Base-by-base conservation (phyloP, 2,797 vertebrate genomes). In the Siniperca undulata region DNA sequence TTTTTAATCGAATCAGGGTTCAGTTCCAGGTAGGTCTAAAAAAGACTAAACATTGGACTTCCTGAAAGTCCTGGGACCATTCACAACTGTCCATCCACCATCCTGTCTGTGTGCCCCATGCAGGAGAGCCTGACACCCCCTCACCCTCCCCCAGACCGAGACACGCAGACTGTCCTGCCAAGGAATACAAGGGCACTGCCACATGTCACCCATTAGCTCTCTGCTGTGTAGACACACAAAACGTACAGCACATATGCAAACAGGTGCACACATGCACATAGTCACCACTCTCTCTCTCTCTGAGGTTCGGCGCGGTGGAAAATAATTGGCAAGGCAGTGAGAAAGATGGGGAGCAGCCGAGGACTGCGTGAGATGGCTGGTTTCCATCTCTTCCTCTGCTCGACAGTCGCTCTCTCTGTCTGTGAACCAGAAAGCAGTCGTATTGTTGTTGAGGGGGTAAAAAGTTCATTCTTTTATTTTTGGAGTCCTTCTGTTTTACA, bases 391-490 rank as follows among this genome's bases (percentile, higher is more conserved):
- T 64, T 62, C 65, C 66, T 88, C 72, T 61, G 52, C 64, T 88
- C 65, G 30, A 44, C 81, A 66, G 71, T 84, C 79, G n/a, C 70
- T 81, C 46, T 50, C 66, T 85, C 69, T 71, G 81, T 87, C 85
- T 92, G 85, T 44, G 77, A 85, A 86, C 75, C 84, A 91, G 87
- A 92, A 91, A 88, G 55, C 73, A 48, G 71, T 36, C 56, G 67
- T 86, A 76, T 92, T 90, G 87, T 92, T 88, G 86, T 91, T 91
- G 81, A 13, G 27, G 30, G 27, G 93, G 92, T 94, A 94, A 94
- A 92, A 93, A 94, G 93, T 94, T 94, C 91, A 92, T 27, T 85
- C 76, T 71, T 87, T 91, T 90, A 89, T 94, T 92, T 93, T 90
- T 92, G 88, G 90, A 88, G 77, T 82, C 72, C 86, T 83, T 80